phyloP scores from a whole-genome alignment of 2,113 vertebrate species.

The Trinectes maculatus region DNA sequence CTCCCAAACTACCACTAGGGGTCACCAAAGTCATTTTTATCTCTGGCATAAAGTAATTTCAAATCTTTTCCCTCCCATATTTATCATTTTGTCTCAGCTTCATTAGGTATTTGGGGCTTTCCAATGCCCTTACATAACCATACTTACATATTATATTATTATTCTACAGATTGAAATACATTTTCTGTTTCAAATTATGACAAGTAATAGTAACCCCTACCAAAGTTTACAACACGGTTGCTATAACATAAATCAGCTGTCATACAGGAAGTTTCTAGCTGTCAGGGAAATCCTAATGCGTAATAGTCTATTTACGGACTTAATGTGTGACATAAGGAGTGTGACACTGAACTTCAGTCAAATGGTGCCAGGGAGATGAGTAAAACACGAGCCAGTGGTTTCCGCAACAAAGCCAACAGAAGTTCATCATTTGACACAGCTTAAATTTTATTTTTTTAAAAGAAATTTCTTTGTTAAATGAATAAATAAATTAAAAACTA shows the following conservation, averaged over 20 bases:
- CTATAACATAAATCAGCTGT: slow-evolving; percentile 42
- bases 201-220: too few species aligned
- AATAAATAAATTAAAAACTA: background rate
- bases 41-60: too few species aligned
- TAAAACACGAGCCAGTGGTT: background rate
- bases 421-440: background rate
- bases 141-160: too few species aligned
- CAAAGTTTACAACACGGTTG: slow-evolving; percentile 7
- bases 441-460: background rate
- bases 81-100: background rate
- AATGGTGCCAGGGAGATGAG: background rate
- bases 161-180: too few species aligned
- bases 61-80: background rate
- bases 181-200: too few species aligned
- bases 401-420: background rate
- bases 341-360: background rate
- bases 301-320: slow-evolving; percentile 36
- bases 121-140: too few species aligned
- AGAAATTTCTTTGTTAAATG: background rate
- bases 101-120: too few species aligned
- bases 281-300: slow-evolving; percentile 50
- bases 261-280: too few species aligned
- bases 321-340: background rate
- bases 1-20: background rate
- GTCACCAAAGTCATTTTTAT: slow-evolving; percentile 10